Evolutionary conservation across 2,113 vertebrate genomes (phyloP).

Genomic region (Trematomus loennbergii): DNA sequence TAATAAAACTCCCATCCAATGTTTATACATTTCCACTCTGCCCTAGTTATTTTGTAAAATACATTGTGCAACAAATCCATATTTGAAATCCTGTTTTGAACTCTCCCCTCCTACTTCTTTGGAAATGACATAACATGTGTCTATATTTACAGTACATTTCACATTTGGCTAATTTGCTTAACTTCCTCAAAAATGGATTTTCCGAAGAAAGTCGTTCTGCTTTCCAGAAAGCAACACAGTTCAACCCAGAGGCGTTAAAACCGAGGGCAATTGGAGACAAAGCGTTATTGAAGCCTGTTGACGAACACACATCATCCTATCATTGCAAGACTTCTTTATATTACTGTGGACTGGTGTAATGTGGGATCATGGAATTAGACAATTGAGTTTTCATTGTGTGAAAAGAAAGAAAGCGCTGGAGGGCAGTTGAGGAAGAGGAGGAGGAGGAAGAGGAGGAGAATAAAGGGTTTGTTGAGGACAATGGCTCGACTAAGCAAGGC

Average conservation of each 20-base stretch:
- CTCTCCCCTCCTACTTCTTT: background rate
- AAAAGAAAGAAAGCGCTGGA: slow-evolving; percentile 7
- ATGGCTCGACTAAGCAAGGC: slow-evolving; percentile 49
- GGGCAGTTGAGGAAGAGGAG: background rate
- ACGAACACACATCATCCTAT: slow-evolving; percentile 30
- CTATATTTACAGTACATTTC: too few species aligned
- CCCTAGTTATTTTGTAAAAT: background rate
- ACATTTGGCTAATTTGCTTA: background rate
- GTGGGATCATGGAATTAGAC: slow-evolving; percentile 57
- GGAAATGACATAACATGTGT: background rate
- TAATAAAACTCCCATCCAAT: background rate
- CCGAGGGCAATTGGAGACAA: slow-evolving; percentile 2
- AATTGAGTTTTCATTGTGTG: slow-evolving; percentile 63
- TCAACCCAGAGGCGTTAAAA: background rate
- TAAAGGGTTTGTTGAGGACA: slow-evolving; percentile 68
- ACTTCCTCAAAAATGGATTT: slow-evolving; percentile 4
- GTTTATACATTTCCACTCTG: background rate
- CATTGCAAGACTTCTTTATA: slow-evolving; percentile 18
- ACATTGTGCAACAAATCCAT: background rate
- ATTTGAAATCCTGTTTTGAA: background rate
- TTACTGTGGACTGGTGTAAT: slow-evolving; percentile 59
- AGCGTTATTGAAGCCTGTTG: background rate
- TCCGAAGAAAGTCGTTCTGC: background rate
- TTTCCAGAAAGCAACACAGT: background rate
- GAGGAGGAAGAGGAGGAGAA: slow-evolving; percentile 21